Evolutionary conservation across 2,888 invertebrate species (phyloP).

Genomic region (Allolobophora icterica): DNA sequence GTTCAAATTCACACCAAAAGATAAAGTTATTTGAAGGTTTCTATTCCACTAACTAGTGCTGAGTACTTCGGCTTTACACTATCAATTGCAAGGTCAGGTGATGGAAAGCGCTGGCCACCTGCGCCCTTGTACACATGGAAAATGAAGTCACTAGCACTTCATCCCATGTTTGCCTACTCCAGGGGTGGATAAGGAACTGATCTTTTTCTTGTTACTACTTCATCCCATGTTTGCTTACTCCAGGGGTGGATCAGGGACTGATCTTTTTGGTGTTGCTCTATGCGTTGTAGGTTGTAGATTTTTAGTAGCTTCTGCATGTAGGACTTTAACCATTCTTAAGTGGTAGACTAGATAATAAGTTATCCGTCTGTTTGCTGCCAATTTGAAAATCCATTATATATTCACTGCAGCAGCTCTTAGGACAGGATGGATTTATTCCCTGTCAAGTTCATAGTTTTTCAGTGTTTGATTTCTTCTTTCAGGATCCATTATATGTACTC

Average conservation of each 20-base stretch:
- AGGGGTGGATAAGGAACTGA: not conserved
- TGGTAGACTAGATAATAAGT: slow-evolving; percentile 1
- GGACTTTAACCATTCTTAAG: not conserved
- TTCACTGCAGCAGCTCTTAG: not conserved
- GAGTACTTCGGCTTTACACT: not conserved
- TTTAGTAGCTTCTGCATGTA: not conserved
- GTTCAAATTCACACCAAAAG: not conserved
- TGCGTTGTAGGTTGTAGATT: not conserved
- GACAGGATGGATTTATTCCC: not conserved
- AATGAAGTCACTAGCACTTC: not conserved
- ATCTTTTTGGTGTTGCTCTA: not conserved
- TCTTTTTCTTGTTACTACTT: not conserved
- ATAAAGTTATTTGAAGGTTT: not conserved
- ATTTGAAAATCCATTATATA: not conserved
- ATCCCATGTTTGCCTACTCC: not conserved
- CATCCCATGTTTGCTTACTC: no score
- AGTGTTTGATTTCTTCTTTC: not conserved
- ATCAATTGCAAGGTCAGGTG: not conserved
- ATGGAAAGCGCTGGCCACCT: not conserved
- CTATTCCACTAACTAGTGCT: not conserved
- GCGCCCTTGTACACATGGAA: not conserved
- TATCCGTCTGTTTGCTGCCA: not conserved
- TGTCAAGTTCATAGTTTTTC: not conserved
- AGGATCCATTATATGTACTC: not conserved
- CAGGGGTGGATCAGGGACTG: not conserved